Base-by-base conservation (phyloP, 2,113 vertebrate species). In the Sisor rabdophorus region DNA sequence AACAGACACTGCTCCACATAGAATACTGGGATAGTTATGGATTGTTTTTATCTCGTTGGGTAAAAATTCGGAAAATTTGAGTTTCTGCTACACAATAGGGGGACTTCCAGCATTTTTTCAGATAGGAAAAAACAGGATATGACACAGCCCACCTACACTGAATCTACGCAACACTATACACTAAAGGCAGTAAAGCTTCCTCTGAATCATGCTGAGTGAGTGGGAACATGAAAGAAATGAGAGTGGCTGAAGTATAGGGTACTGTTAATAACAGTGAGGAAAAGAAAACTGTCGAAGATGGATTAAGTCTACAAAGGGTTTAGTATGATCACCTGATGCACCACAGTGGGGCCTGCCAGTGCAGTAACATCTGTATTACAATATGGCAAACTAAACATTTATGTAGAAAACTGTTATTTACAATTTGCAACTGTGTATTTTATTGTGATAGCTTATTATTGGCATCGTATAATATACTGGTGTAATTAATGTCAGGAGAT, bases 1-100 rank as follows among this genome's bases (percentile, higher is more conserved):
- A 26, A 30, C 17, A 47, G 9, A 13, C 16, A 11, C 47, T 13
- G 9, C 26, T 24, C 67, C 13, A 47, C 47, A 76, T 69, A 72
- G 60, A 67, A 72, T 4, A 60, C 30, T 58, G 4, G 5, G 68
- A 63, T 50, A 71, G 16, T 71, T 30, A 48, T 60, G 19, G 55
- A 30, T 24, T 64, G 53, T 69, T 64, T 65, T 73, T 24, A 28
- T 52, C 26, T 71, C 12, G 26, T 76, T 24, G 40, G 68, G 63
- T 73, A 53, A 76, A 30, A 61, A 26, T 61, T 40, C 73, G 68
- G 80, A 75, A 82, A 61, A 6, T 55, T 76, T 55, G 47, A 53
- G 68, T 76, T 55, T 47, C 22, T n/a, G n/a, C 26, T 64, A 53
- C 53, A 82, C 80, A 82, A 79, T 54, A 65, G 71, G 58, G 70